Evolutionary conservation across 1,140 invertebrate genomes (phyloP).

Genomic region (Bombus huntii): DNA sequence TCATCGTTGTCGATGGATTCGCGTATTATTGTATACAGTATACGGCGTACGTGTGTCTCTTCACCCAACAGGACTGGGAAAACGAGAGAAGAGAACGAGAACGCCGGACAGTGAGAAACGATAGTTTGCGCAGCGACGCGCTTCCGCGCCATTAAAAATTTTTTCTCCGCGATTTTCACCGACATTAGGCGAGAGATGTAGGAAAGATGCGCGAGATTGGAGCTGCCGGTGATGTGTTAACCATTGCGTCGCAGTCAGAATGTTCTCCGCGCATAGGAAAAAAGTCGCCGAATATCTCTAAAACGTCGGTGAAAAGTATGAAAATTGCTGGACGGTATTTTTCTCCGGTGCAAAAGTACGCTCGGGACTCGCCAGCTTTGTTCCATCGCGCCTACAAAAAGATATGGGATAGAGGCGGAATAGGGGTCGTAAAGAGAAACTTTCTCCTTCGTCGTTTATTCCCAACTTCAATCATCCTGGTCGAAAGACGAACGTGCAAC

Average conservation of each 20-base stretch:
- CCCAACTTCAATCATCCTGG: conserved; percentile 23
- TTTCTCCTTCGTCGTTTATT: conserved; percentile 32
- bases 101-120: not conserved
- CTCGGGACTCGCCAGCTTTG: not conserved
- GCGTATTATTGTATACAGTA: not conserved
- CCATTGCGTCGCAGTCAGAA: not conserved
- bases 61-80: not conserved
- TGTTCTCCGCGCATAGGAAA: not conserved
- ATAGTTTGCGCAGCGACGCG: not conserved
- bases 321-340: conserved; percentile 10
- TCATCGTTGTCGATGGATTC: conserved; percentile 28
- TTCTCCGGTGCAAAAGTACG: not conserved
- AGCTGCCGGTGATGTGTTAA: conserved; percentile 4
- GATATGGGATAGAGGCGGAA: not conserved
- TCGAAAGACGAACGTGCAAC: conserved; percentile 5
- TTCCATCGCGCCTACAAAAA: conserved; percentile 1
- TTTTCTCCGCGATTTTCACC: not conserved
- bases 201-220: not conserved
- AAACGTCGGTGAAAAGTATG: not conserved
- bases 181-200: not conserved
- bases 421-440: conserved; percentile 27
- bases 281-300: not conserved
- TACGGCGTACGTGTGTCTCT: not conserved
- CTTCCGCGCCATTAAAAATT: not conserved
- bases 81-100: not conserved